Evolutionary conservation across 2,113 vertebrate species (phyloP), one percentile per base, ranked within the genome.

Genomic region (Phrynosoma platyrhinos): DNA sequence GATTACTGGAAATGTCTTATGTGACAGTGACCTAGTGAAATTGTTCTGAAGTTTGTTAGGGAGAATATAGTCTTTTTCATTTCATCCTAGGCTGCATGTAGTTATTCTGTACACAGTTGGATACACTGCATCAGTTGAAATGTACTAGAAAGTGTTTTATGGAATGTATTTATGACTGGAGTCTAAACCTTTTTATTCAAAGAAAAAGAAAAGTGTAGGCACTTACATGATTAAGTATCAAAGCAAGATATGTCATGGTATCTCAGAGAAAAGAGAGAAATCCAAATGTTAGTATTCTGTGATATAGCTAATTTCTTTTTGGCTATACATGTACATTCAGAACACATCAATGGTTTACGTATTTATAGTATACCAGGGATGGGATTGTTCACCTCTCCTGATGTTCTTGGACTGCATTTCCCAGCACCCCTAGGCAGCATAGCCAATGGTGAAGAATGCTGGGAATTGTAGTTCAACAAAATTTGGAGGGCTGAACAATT

Each of bases 71-170:
- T 36, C 36, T 36, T 36, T 36, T 47, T 69, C n/a, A 20, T 69
- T 86, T 69, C 47, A 77, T 83, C 23, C 75, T 36, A 36, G n/a
- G 47, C 53, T 88, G 40, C 32, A 83, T 82, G 9, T 30, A 64
- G 72, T 10, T 74, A 25, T 72, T 72, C 52, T 58, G 68, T 27
- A 85, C 21, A 40, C 6, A 77, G 20, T 12, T 79, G 23, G 55
- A 72, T 87, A 42, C 53, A 72, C 42, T 68, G 42, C 64, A 30
- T 78, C 84, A 79, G 27, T n/a, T 79, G 40, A 20, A 86, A 1
- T 55, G 76, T 53, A 52, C 36, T 76, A 30, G 55, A 82, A 87
- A 18, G 9, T 40, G 23, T 78, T 81, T 53, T 83, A 69, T 68
- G 62, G n/a, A 53, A 78, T 40, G 52, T 68, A 74, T 68, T 78